A percentile compares a stretch with the other conserved stretches of the same genome.
Conservation (phyloP, 1,140 invertebrate species). For the Bombyx mori region ASM3026992v2 NC_085128.1:7246001-7246500, state of each 20-base stretch:
- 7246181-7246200: not conserved
- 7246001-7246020: too few species aligned
- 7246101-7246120: too few species aligned
- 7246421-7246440: too few species aligned
- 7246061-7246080: too few species aligned
- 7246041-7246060: too few species aligned
- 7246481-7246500: too few species aligned
- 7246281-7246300: conserved; percentile 26
- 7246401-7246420: too few species aligned
- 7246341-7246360: conserved; percentile 30
- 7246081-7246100: too few species aligned
- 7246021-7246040: too few species aligned
- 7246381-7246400: conserved; percentile 11
- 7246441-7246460: too few species aligned
- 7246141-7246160: not conserved
- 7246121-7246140: too few species aligned
- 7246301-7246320: conserved; percentile 24
- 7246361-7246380: conserved; percentile 28
- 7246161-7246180: not conserved
- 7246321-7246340: conserved; percentile 24
- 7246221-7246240: conserved; percentile 6
- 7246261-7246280: conserved; percentile 13
- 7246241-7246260: conserved; percentile 1
- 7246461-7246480: too few species aligned
- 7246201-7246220: conserved; percentile 6